These are phyloP conservation scores for Monochamus alternatus DNA, from an alignment of 2,888 invertebrate species.

Conservation along the genomic window DNA sequence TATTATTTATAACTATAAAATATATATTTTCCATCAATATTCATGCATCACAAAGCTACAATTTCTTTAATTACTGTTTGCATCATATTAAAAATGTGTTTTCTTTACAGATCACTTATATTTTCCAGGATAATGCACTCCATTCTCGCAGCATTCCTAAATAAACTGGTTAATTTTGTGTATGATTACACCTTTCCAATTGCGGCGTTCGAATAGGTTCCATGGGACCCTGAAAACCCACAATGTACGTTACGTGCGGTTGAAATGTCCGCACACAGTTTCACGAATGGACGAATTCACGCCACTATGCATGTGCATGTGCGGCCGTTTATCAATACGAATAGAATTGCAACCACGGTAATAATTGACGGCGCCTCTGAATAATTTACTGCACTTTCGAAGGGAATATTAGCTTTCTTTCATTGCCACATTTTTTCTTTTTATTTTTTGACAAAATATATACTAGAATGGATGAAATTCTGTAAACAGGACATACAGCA, in stretches of 20 bases:
- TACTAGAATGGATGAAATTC: no score
- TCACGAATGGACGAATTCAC: conserved; percentile 41
- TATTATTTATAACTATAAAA: no score
- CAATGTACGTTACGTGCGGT: conserved; percentile 50
- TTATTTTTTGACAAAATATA: no score
- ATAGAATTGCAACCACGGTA: neutral
- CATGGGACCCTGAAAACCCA: conserved; percentile 49
- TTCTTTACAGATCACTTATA: neutral
- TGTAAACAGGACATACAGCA: no score
- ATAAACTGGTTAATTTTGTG: conserved; percentile 32
- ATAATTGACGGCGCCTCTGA: no score
- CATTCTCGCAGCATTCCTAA: neutral
- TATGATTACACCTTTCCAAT: conserved; percentile 48
- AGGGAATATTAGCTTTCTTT: neutral
- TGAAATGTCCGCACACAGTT: conserved; percentile 49
- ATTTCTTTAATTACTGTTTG: no score
- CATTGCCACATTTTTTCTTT: no score
- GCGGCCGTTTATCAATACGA: conserved; percentile 30
- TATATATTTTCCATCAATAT: no score
- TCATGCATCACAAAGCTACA: no score
- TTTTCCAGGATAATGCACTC: neutral
- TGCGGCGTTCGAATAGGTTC: conserved; percentile 51
- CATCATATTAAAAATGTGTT: neutral
- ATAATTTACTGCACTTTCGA: neutral
- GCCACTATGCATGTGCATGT: conserved; percentile 26